A percentile compares a stretch with the other conserved stretches of the same genome.
Conservation (phyloP, 2,113 vertebrate species). For the Synodontis membranacea region DNA sequence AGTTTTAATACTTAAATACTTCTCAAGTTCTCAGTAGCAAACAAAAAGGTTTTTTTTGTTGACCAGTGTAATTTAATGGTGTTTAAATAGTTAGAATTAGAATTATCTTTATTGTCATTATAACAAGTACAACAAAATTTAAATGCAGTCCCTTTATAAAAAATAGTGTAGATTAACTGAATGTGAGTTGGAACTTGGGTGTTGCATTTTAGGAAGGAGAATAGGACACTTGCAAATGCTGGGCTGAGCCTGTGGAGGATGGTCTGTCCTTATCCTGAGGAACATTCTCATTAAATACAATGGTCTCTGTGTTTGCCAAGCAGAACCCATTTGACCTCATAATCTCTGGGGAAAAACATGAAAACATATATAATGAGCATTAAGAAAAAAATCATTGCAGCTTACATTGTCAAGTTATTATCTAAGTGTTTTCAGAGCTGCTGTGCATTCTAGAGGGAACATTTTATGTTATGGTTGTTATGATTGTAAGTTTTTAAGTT, state of each 20-base stretch:
- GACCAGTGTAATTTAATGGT: no score
- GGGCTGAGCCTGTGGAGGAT: conserved; percentile 80
- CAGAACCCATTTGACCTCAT: conserved; percentile 98
- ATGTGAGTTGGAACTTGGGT: neutral
- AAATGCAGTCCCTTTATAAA: no score
- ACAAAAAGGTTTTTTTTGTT: no score
- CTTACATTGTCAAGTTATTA: neutral
- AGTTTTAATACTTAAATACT: no score
- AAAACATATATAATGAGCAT: neutral
- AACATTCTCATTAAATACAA: conserved; percentile 88
- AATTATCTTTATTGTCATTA: no score
- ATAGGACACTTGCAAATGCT: conserved; percentile 78
- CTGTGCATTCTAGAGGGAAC: neutral
- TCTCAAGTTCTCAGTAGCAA: no score
- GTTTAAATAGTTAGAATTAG: no score
- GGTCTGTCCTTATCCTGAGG: conserved; percentile 86
- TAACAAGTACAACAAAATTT: no score
- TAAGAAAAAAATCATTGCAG: neutral
- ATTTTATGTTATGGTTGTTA: neutral
- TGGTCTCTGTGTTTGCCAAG: conserved; percentile 96
- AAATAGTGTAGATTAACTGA: conserved; percentile 11
- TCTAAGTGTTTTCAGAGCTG: neutral
- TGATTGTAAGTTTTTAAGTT: neutral
- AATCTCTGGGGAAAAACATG: conserved; percentile 80
- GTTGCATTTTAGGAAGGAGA: neutral